Percentiles rank a stretch among this genome's conserved stretches.
Conservation (phyloP, 2,797 vertebrate genomes). For the Saxicola maurus region DNA sequence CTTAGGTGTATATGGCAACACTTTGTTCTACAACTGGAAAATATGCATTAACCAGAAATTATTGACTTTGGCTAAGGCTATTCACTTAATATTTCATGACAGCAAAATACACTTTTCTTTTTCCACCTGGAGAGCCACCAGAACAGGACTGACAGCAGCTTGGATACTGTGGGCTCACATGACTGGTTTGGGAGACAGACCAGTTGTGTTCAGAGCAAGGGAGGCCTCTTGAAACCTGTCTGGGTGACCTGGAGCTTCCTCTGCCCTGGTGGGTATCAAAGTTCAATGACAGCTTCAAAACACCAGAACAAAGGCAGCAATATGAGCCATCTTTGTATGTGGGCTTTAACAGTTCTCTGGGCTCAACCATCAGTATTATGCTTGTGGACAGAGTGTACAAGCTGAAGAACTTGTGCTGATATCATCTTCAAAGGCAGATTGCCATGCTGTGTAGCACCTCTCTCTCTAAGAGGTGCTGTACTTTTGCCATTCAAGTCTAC, state of each 20-base stretch:
- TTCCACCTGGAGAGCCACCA: not conserved
- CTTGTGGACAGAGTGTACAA: not conserved
- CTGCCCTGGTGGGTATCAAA: not conserved
- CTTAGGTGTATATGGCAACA: not conserved
- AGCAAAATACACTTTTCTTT: not conserved
- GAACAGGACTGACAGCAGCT: not conserved
- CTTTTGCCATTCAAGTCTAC: not conserved
- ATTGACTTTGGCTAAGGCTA: not conserved
- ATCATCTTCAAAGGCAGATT: not conserved
- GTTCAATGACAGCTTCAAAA: not conserved
- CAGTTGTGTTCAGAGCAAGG: not conserved
- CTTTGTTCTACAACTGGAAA: conserved; percentile 8
- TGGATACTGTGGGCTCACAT: not conserved
- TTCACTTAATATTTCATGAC: not conserved
- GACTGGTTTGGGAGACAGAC: not conserved
- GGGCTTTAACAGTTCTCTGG: not conserved
- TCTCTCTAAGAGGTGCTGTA: not conserved
- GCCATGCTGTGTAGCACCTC: not conserved
- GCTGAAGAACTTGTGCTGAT: not conserved
- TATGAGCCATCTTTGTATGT: not conserved
- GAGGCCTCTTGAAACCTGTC: not conserved
- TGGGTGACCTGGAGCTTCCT: not conserved
- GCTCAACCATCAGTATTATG: not conserved
- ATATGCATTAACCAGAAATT: not conserved
- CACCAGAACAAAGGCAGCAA: not conserved